phyloP scores from a whole-genome alignment of 2,888 invertebrate species.

The Parasteatoda lunata region DNA sequence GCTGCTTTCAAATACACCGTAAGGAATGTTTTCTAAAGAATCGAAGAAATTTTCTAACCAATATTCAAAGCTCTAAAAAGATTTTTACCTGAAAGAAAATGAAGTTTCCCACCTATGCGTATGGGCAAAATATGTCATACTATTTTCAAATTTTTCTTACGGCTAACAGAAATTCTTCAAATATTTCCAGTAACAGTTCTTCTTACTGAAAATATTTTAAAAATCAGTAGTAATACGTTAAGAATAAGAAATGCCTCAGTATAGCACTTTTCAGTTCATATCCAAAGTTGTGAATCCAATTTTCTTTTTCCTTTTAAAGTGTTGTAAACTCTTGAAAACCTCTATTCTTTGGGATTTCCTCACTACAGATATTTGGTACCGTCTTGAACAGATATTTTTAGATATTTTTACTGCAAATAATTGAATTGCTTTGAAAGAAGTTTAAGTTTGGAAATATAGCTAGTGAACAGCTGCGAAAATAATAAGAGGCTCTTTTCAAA shows the following conservation, averaged over 20 bases:
- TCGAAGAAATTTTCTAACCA: not conserved
- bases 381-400: not conserved
- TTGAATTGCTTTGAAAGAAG: not conserved
- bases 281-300: not conserved
- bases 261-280: slow-evolving; percentile 3
- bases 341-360: not conserved
- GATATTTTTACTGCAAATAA: not conserved
- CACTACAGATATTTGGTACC: not conserved
- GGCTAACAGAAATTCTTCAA: not conserved
- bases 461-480: not conserved
- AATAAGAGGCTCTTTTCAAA: not conserved
- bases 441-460: not conserved
- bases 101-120: not conserved
- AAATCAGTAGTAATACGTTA: not conserved
- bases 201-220: not conserved
- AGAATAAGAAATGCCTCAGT: not conserved
- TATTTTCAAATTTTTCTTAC: not conserved
- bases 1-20: too few relatives aligned
- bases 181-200: not conserved
- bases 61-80: not conserved
- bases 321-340: not conserved
- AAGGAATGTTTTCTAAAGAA: not conserved
- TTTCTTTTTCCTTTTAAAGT: not conserved
- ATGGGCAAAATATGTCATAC: not conserved
- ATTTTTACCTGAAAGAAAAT: slow-evolving; percentile 2